These are phyloP conservation scores for Spongia lamella DNA, from an alignment of 37 sponge, comb jelly and placozoan species.

Conservation along the genomic window DNA sequence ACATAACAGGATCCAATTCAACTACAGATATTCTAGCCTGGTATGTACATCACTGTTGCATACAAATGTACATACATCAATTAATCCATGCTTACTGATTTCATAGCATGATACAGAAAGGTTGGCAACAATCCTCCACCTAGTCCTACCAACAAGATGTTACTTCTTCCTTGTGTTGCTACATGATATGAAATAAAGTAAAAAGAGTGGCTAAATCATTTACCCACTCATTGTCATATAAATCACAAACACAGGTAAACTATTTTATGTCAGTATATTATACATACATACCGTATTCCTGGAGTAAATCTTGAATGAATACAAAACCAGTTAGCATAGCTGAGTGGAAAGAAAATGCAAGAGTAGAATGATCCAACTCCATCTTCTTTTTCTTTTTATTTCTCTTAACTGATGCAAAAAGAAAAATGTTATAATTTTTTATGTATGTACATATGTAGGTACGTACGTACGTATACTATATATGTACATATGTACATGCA, in stretches of 20 bases:
- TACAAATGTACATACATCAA: not conserved
- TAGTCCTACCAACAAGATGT: constrained; percentile 66
- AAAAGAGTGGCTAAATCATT: not conserved
- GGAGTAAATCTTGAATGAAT: too few species aligned
- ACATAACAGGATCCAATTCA: constrained; percentile 68
- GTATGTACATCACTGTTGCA: constrained; percentile 4
- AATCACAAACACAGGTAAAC: too few species aligned
- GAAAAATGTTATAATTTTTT: not conserved
- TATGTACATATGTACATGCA: constrained; percentile 1
- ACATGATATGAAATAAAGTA: not conserved
- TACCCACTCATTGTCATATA: too few species aligned
- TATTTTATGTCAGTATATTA: too few species aligned
- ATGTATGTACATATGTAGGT: not conserved
- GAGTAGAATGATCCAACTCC: constrained; percentile 30
- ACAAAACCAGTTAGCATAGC: too few species aligned
- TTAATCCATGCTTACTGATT: not conserved
- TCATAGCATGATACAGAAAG: constrained; percentile 39
- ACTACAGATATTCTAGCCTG: constrained; percentile 69
- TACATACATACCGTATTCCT: too few species aligned
- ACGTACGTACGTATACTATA: not conserved
- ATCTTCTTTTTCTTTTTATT: not conserved
- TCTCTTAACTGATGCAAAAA: not conserved
- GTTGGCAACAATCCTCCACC: constrained; percentile 81
- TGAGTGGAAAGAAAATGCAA: constrained; percentile 15
- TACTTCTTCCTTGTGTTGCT: not conserved